Conservation (phyloP, 2,888 invertebrate genomes). For the Standfussiana lucernea region DNA sequence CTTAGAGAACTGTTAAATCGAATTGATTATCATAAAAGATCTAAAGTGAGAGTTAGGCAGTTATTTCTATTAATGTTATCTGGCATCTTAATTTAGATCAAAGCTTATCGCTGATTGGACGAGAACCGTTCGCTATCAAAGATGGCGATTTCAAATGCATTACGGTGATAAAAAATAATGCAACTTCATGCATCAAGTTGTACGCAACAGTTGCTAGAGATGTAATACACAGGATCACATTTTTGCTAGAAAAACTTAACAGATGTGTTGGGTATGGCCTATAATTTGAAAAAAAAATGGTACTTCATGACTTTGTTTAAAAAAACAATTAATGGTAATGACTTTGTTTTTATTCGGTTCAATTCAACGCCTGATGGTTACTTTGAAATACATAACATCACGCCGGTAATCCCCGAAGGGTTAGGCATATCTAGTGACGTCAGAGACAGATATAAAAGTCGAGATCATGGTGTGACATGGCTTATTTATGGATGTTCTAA, state of each 20-base stretch:
- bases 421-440: constrained; percentile 44
- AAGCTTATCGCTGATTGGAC: constrained; percentile 29
- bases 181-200: constrained; percentile 14
- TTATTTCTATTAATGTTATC: constrained; percentile 53
- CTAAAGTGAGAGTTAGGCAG: constrained; percentile 30
- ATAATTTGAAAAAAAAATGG: too few species aligned
- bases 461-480: constrained; percentile 26
- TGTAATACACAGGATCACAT: too few species aligned
- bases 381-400: too few species aligned
- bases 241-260: background rate
- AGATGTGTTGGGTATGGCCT: background rate
- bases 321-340: too few species aligned
- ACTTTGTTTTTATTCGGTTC: too few species aligned
- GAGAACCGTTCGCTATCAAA: constrained; percentile 15
- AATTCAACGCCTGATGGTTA: too few species aligned
- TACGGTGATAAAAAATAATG: constrained; percentile 41
- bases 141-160: constrained; percentile 45
- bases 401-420: too few species aligned
- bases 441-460: constrained; percentile 36
- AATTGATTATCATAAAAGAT: constrained; percentile 38
- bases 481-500: constrained; percentile 33
- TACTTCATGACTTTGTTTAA: too few species aligned
- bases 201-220: background rate
- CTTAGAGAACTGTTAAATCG: constrained; percentile 10
- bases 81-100: constrained; percentile 35